Base-by-base conservation (phyloP, 2,888 invertebrate genomes). In the Clitarchus hookeri region DNA sequence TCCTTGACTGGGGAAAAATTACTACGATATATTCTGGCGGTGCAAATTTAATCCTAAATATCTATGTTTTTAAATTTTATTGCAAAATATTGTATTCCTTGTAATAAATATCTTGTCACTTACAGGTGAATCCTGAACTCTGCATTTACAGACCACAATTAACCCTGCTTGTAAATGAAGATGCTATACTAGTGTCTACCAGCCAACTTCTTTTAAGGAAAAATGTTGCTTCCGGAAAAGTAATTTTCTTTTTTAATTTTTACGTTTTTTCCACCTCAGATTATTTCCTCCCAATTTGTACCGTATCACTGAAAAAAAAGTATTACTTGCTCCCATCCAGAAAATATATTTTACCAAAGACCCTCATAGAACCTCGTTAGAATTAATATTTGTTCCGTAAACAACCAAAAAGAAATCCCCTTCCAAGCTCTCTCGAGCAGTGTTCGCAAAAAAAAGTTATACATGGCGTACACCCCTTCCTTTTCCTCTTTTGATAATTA, bases 401-500 rank as follows among this genome's bases (percentile, higher is more conserved):
- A 65, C 65, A n/a, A 65, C 65, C 6, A 65, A 65, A 65, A 65
- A 65, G n/a, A n/a, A 65, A 65, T 23, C 65, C 16, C 65, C 65
- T 23, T 65, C 65, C 65, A 8, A n/a, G 16, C n/a, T 2, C 65
- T 65, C 65, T 65, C n/a, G 19, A 65, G 65, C 19, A 65, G 23
- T 2, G 8, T 65, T 65, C 65, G n/a, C n/a, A 65, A 65, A 65
- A n/a, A 65, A 65, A n/a, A 65, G 16, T 19, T 65, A 65, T n/a
- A 65, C 65, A 65, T 65, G 13, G 53, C 53, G 53, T 53, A 19
- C 53, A 53, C 53, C 53, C 53, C 53, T 53, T 53, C 19, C 53
- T 19, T 65, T 65, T 65, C n/a, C n/a, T 65, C n/a, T 65, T 65
- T 65, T 65, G 65, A 65, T 65, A 65, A 65, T 65, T 65, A 65